Base-by-base conservation (phyloP, 2,797 vertebrate genomes). In the Lithobates sylvaticus region DNA sequence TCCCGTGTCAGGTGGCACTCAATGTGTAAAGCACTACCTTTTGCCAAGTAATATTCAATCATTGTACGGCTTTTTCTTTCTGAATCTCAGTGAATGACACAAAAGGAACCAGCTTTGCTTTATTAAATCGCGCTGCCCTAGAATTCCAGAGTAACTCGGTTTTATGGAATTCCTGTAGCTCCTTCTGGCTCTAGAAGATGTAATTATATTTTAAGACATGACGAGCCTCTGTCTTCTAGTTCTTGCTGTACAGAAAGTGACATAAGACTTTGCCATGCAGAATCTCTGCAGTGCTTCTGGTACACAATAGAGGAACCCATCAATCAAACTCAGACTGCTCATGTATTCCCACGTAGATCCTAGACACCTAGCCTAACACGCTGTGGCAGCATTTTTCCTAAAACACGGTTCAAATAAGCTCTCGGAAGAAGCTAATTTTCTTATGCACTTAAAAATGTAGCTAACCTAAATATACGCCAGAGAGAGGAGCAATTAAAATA, bases 251-350 rank as follows among this genome's bases (percentile, higher is more conserved):
- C 5, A 75, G 69, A 87, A 87, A 65, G 36, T 83, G 86, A 83
- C 86, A 87, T 83, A 83, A 83, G 80, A 83, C 77, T 54, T 39
- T 10, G 81, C 39, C 86, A 79, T 78, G 86, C 81, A 83, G 67
- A 83, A 83, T 79, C 86, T 87, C 78, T 29, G 80, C 81, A 79
- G 76, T 74, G 81, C 76, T 87, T 34, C 81, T 87, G 69, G 50
- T 87, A 78, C 69, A 78, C 68, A 83, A 83, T 83, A 75, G 67
- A 39, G 54, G 64, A 78, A 68, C 27, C 78, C 81, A 87, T 87
- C 86, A 87, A 87, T 87, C 86, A 87, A 74, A 75, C 61, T 21
- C 42, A 74, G 75, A 26, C 80, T 65, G 69, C 75, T 83, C 76
- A 79, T 77, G 75, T 61, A 42, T 74, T 83, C 44, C 21, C 23